These are phyloP conservation scores for Mallotus villosus DNA, from an alignment of 2,797 vertebrate genomes.

Conservation along the genomic window DNA sequence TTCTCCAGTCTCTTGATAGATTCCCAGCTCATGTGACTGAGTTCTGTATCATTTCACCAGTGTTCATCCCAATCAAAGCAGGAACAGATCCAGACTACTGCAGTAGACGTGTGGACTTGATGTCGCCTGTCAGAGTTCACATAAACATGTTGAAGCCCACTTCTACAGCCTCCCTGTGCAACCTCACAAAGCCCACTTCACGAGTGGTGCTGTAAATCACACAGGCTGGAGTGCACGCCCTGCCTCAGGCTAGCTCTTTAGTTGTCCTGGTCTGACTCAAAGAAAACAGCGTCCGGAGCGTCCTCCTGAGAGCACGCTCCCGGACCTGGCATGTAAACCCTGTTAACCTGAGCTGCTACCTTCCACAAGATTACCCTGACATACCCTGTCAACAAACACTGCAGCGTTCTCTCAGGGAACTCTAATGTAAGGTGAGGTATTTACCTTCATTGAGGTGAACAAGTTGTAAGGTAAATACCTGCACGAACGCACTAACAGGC, in stretches of 20 bases:
- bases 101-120: constrained; percentile 20
- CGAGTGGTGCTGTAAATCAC: background rate
- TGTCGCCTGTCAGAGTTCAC: constrained; percentile 24
- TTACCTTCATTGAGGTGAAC: background rate
- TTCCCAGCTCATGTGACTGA: constrained; percentile 1
- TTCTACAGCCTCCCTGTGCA: constrained; percentile 16
- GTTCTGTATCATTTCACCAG: background rate
- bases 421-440: background rate
- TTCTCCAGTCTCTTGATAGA: background rate
- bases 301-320: too few species aligned
- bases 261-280: background rate
- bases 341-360: too few species aligned
- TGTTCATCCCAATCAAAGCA: background rate
- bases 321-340: too few species aligned
- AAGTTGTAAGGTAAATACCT: background rate
- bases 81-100: background rate
- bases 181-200: background rate
- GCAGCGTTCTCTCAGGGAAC: too few species aligned
- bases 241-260: background rate
- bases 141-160: constrained; percentile 7
- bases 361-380: too few species aligned
- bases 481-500: constrained; percentile 5
- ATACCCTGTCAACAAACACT: too few species aligned
- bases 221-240: too few species aligned
- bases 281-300: background rate